A percentile compares a stretch with the other conserved stretches of the same genome.
These are phyloP conservation scores for Philotrypesis tridentata DNA, from an alignment of 1,140 invertebrate species.

Conservation along the genomic window DNA sequence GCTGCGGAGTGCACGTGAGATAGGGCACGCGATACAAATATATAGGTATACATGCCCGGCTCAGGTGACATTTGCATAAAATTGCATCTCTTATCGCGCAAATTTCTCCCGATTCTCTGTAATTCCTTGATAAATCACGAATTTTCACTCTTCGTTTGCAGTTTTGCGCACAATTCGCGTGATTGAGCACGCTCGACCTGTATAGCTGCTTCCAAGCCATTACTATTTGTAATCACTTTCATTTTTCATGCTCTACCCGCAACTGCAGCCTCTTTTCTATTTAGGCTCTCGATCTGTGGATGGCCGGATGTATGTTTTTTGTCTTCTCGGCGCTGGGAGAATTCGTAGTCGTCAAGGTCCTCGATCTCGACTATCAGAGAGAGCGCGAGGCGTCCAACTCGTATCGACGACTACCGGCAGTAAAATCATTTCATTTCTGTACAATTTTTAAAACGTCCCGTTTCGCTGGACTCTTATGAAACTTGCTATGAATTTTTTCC, in stretches of 20 bases:
- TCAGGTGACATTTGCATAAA: no score
- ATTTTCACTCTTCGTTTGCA: not conserved
- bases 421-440: conserved; percentile 57
- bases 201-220: no score
- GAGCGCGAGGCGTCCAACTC: conserved; percentile 69
- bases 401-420: conserved; percentile 77
- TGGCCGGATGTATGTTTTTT: conserved; percentile 90
- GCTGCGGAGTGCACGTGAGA: not conserved
- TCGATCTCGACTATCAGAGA: conserved; percentile 82
- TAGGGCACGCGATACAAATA: not conserved
- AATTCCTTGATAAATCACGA: not conserved
- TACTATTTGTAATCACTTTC: not conserved
- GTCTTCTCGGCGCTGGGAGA: conserved; percentile 89
- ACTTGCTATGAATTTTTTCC: conserved; percentile 39
- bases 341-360: conserved; percentile 88
- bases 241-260: not conserved
- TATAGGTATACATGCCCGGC: not conserved
- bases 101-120: no score
- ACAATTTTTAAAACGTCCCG: not conserved
- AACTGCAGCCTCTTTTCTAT: not conserved
- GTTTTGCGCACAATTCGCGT: not conserved
- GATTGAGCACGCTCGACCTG: not conserved
- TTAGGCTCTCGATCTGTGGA: conserved; percentile 89
- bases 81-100: not conserved
- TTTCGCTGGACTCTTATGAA: not conserved